Evolutionary conservation across 2,113 vertebrate species (phyloP), one percentile per base, ranked within the genome.

Genomic region (Aegithalos caudatus): DNA sequence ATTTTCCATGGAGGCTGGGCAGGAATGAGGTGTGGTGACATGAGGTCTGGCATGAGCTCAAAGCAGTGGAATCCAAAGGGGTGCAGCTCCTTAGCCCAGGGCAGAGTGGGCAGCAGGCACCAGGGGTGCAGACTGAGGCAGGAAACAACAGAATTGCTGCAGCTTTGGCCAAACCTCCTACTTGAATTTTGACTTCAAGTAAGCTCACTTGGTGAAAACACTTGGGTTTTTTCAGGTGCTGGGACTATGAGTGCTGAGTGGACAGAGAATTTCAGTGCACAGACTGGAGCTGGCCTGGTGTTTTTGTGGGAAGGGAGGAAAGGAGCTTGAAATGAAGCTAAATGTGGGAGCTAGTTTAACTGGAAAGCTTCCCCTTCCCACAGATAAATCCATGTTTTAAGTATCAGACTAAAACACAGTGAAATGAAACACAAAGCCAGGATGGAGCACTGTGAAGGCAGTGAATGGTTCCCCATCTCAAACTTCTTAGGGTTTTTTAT

Each of bases 61-160:
- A 25, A 65, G 38, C 25, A 27, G 8, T 5, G 5, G 5, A 56
- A 51, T 45, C 37, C 3, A 1, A 38, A 58, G 37, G 23, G 29
- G 24, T 79, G 20, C 17, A 45, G 11, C 2, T 3, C 24, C 27
- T 61, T 3, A 54, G 28, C n/a, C 3, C 45, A 67, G 38, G 22
- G 12, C 7, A 16, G 15, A 0, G 0, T 50, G 62, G 42, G n/a
- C 53, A 76, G 18, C 9, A 57, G 51, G 22, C 6, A 47, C 6
- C 31, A 40, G 1, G 1, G 7, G 0, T 33, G 66, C 56, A 65
- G 37, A 9, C 7, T 25, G 45, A 66, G 45, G 47, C 8, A 66
- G 44, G n/a, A 50, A 62, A 19, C 5, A 58, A 44, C 28, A 64
- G 17, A 88, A 65, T 25, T 67, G 11, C 23, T 44, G 23, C 38